Evolutionary conservation across 2,888 invertebrate genomes (phyloP), one percentile per base, ranked within the genome.

Genomic region (Megalurothrips usitatus): DNA sequence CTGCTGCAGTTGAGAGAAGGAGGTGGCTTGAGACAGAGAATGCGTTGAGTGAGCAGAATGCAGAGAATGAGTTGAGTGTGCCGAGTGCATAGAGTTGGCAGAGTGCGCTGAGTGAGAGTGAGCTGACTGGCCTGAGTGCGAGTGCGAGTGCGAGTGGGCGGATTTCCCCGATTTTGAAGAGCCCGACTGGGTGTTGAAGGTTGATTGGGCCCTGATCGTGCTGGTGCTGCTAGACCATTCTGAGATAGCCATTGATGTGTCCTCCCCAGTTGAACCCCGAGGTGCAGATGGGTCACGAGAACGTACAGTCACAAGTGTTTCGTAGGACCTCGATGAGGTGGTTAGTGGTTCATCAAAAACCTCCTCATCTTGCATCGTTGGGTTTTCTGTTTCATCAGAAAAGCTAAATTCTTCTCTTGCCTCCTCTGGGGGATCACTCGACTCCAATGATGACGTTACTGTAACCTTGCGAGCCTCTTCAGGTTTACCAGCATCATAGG

Each of bases 201-300:
- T 23, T 23, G 68, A 75, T 88, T 85, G 95, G 86, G 94, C 93
- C 0, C 93, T 91, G 0, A 95, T 95, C 0, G 95, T 95, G 84
- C 94, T 95, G 0, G 94, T 95, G 80, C 94, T 95, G 63, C 94
- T 95, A 0, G 95, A 95, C 94, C 95, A 95, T 85, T 96, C 95
- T 3, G 95, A 95, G 49, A 95, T 88, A 26, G 95, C 95, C 86
- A 95, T 92, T 0, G 95, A 95, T 0, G 95, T 95, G 85, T 95
- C 95, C 87, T 95, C 95, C 10, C 95, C 94, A 93, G 84, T 94
- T 93, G 84, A 94, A 94, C 85, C 94, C 94, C 0, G 94, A 94
- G 0, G 93, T 94, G 85, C 87, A 87, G 0, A 86, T 85, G 3
- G 88, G 87, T 68, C 87, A 87, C 79, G 86, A 87, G 68, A 75